Evolutionary conservation across 2,113 vertebrate species (phyloP).

Genomic region (Ammodytes marinus): DNA sequence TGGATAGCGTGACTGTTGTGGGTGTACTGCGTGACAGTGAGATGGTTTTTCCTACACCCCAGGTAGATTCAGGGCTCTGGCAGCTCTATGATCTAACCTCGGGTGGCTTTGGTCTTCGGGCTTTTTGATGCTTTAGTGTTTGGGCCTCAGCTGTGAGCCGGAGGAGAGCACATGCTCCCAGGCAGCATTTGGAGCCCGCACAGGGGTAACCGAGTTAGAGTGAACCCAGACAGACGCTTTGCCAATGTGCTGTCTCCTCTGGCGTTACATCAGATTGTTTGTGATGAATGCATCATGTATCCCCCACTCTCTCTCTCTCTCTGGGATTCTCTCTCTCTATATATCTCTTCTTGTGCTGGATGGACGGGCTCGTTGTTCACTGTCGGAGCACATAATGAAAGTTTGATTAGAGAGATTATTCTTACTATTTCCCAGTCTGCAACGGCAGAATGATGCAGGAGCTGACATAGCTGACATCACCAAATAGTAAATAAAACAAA

Average conservation of each 20-base stretch:
- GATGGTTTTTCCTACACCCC: conserved; percentile 22
- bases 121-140: conserved; percentile 48
- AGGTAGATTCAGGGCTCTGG: conserved; percentile 14
- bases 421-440: conserved; percentile 31
- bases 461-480: conserved; percentile 26
- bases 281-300: conserved; percentile 66
- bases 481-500: not conserved
- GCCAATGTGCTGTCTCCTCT: conserved; percentile 71
- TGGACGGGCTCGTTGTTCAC: conserved; percentile 37
- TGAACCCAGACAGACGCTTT: conserved; percentile 68
- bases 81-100: conserved; percentile 41
- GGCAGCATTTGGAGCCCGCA: conserved; percentile 60
- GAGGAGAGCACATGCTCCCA: conserved; percentile 67
- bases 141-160: conserved; percentile 72
- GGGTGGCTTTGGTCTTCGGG: conserved; percentile 42
- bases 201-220: conserved; percentile 76
- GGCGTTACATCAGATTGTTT: conserved; percentile 61
- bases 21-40: conserved; percentile 4
- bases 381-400: conserved; percentile 50
- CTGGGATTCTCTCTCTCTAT: conserved; percentile 1
- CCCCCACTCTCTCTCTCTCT: conserved; percentile 16
- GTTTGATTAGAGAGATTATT: conserved; percentile 53
- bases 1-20: conserved; percentile 1
- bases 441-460: not conserved
- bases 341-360: not conserved